phyloP scores from a whole-genome alignment of 2,888 invertebrate genomes.

The Tenthredo amoena region DNA sequence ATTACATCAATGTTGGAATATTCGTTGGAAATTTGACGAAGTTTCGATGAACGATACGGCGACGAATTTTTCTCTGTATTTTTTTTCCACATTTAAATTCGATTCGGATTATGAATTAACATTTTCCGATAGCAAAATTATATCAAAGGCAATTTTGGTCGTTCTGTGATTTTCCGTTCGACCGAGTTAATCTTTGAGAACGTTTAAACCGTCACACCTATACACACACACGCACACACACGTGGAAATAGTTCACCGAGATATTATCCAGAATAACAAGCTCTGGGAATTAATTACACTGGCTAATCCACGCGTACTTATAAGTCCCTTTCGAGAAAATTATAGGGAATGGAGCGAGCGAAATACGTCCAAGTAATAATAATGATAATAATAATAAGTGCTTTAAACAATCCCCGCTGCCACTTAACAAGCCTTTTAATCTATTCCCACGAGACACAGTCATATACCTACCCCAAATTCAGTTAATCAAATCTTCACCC shows the following conservation, averaged over 20 bases:
- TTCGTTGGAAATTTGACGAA: no score
- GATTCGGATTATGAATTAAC: no score
- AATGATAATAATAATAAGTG: not conserved
- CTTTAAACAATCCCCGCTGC: conserved; percentile 33
- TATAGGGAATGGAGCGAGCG: not conserved
- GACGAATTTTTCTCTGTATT: no score
- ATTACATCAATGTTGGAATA: no score
- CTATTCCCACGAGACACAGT: conserved; percentile 27
- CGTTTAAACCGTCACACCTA: not conserved
- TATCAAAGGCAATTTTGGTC: not conserved
- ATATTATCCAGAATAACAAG: not conserved
- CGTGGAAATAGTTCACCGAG: not conserved
- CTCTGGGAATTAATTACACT: conserved; percentile 7
- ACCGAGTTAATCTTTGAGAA: not conserved
- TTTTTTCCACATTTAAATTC: no score
- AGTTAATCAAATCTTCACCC: conserved; percentile 26
- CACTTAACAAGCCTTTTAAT: conserved; percentile 43
- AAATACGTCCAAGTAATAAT: not conserved
- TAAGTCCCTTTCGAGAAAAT: conserved; percentile 4
- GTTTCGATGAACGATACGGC: no score
- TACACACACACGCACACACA: no score
- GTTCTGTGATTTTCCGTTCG: not conserved
- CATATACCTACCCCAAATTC: conserved; percentile 17
- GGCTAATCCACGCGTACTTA: not conserved
- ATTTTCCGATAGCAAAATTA: no score